Base-by-base conservation (phyloP, 2,797 vertebrate species). In the Coreius guichenoti region DNA sequence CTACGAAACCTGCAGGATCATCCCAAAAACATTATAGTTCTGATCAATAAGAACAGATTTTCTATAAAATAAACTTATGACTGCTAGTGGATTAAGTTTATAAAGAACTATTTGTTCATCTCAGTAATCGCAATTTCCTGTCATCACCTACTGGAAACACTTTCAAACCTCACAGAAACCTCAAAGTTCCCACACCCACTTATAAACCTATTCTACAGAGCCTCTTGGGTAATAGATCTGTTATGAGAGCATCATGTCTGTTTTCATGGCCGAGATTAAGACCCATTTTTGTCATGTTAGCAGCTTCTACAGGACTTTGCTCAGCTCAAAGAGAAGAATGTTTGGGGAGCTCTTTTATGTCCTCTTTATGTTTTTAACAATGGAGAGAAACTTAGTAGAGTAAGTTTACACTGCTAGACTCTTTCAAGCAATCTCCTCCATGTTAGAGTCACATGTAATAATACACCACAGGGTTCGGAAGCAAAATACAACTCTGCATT, bases 291-390 rank as follows among this genome's bases (percentile, higher is more conserved):
- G 75, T 72, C 63, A 79, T 33, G 67, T 68, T 47, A 47, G 74
- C 74, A 47, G 49, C 49, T 31, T 69, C 47, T 29, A 78, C 26
- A 78, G 43, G 65, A 72, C 39, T 79, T 70, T 4, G 8, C 49
- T 54, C 63, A 31, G 75, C 75, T 79, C 67, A 70, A 78, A 61
- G 47, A 69, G 76, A 61, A 78, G 65, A 70, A 84, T 69, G 75
- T 70, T 84, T 70, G 47, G 49, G 63, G 47, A 68, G 82, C 33
- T 68, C 74, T 69, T 78, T 68, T 84, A 33, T 84, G 31, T 43
- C 33, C 63, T 69, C 49, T 79, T 79, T 84, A 45, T 78, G n/a
- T n/a, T 61, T 58, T 70, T 79, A 70, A 84, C 83, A 84, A 84
- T 78, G 67, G 49, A 47, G 36, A 61, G 83, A 84, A 84, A 84